These are phyloP conservation scores for Falco naumanni DNA, from an alignment of 2,797 vertebrate species.

Conservation along the genomic window DNA sequence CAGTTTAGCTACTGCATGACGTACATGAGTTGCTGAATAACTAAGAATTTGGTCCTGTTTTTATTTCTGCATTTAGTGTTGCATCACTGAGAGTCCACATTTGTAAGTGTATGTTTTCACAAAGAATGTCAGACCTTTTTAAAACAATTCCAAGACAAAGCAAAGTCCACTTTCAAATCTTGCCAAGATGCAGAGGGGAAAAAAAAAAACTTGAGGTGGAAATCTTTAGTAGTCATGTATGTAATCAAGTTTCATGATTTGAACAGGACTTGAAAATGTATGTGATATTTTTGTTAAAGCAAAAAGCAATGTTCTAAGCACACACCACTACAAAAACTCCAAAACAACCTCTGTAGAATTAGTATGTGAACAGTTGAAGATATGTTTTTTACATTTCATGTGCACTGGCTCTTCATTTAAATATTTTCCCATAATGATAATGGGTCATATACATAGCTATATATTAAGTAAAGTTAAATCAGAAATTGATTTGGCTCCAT, in stretches of 20 bases:
- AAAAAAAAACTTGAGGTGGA: not conserved
- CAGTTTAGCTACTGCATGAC: not conserved
- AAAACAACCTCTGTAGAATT: not conserved
- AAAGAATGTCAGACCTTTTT: not conserved
- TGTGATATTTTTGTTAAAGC: not conserved
- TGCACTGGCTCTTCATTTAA: slow-evolving; percentile 4
- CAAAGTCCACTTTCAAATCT: not conserved
- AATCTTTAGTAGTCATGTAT: not conserved
- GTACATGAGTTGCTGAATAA: not conserved
- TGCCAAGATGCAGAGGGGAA: not conserved
- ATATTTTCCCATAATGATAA: slow-evolving; percentile 10
- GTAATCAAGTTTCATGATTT: slow-evolving; percentile 1
- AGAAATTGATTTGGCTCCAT: slow-evolving; percentile 13
- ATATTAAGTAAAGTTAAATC: slow-evolving; percentile 1
- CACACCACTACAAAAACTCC: not conserved
- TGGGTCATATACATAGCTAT: not conserved
- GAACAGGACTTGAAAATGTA: slow-evolving; percentile 36
- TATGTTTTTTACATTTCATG: not conserved
- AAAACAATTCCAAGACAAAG: not conserved
- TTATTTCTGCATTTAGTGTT: not conserved
- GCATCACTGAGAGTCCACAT: not conserved
- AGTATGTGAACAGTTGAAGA: slow-evolving; percentile 21
- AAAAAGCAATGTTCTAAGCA: not conserved
- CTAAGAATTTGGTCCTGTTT: not conserved
- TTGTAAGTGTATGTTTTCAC: not conserved